Base-by-base conservation (phyloP, 1,140 invertebrate species). In the Popillia japonica region DNA sequence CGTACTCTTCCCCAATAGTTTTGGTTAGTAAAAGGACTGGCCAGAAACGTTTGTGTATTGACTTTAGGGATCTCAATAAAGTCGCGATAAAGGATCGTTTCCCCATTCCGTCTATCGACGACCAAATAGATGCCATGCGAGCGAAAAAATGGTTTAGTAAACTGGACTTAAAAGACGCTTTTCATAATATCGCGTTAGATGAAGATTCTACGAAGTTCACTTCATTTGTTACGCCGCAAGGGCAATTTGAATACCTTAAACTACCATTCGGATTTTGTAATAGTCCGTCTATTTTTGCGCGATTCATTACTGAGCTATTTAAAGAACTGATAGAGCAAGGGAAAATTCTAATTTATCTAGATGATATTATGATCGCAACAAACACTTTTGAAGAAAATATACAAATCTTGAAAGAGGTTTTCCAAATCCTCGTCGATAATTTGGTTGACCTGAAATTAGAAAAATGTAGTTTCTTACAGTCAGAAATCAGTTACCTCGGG, bases 21-120 rank as follows among this genome's bases (percentile, higher is more conserved):
- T 72, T 89, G 4, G 86, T 87, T 3, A 81, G 72, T 14, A 91
- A 91, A 78, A 88, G 88, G 80, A 87, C 89, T 81, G 85, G 85
- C 8, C 10, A 17, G n/a, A 76, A n/a, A 6, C n/a, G 74, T 42
- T 17, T 20, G 20, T 75, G 40, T 74, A 6, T 72, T 9, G 64
- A 72, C 20, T 72, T 10, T 72, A 11, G 64, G 22, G 23, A 22
- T 23, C 23, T 74, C 6, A 74, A 74, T n/a, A 74, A 48, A 40
- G 27, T 23, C 4, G 34, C 27, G n/a, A 17, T 40, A 34, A n/a
- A 34, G 6, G 76, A 64, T 34, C 7, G 40, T 17, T 77, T 34
- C 27, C 76, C 76, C 11, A 34, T 77, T 11, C 76, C 55, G 7
- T 40, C 61, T 27, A 77, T 77, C 6, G 76, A 77, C 27, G 76